Conservation (phyloP, 2,113 vertebrate genomes). For the Acrocephalus kingi region DNA sequence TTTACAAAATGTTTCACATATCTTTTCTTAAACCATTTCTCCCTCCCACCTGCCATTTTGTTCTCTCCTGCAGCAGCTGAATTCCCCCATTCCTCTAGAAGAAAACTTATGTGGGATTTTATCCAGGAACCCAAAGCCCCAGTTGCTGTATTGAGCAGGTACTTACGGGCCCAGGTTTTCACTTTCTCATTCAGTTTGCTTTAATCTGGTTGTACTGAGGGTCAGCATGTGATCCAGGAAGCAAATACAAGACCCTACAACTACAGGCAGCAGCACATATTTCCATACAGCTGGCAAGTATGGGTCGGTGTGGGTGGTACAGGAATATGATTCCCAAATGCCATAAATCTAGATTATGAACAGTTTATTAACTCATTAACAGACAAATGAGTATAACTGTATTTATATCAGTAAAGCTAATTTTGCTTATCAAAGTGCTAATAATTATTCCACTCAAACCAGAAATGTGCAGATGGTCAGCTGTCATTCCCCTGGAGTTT, state of each 20-base stretch:
- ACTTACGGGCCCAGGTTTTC: not conserved
- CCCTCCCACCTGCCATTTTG: not conserved
- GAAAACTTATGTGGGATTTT: not conserved
- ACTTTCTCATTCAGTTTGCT: not conserved
- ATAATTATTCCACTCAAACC: not conserved
- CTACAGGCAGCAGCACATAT: not conserved
- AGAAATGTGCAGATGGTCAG: not conserved
- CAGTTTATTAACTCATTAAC: not conserved
- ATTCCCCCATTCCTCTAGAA: not conserved
- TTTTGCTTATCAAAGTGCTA: not conserved
- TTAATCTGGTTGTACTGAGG: not conserved
- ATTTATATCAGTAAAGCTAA: not conserved
- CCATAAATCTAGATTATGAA: not conserved
- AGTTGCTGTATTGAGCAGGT: not conserved
- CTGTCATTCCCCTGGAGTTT: not conserved
- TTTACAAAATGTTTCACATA: accelerated
- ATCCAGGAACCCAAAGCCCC: not conserved
- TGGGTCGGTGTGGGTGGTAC: not conserved
- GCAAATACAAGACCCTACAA: not conserved
- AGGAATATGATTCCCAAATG: not conserved
- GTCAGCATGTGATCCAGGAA: not conserved
- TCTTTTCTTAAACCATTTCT: not conserved
- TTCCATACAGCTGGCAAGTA: not conserved
- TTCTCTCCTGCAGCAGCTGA: not conserved
- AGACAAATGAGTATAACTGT: not conserved